Evolutionary conservation across 2,888 invertebrate genomes (phyloP).

Genomic region (Cancer borealis): DNA sequence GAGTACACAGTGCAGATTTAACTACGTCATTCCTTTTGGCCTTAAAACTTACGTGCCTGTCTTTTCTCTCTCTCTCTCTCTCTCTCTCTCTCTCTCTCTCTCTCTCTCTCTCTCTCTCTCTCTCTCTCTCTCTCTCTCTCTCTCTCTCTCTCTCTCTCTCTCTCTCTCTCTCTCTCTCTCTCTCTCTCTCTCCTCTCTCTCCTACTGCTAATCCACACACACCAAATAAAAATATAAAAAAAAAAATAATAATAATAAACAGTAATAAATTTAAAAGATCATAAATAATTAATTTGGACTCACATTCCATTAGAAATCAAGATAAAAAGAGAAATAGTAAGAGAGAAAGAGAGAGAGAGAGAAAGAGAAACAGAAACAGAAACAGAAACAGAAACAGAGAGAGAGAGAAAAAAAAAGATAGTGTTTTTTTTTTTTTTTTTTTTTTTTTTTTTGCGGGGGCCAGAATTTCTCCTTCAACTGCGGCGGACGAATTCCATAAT

Average conservation of each 20-base stretch:
- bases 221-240: neutral
- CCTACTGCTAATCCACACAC: neutral
- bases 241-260: neutral
- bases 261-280: neutral
- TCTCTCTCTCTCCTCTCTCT: no score
- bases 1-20: no score
- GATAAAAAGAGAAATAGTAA: neutral
- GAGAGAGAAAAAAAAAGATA: neutral
- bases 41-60: neutral
- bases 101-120: no score
- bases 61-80: no score
- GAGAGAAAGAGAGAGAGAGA: neutral
- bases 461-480: conserved; percentile 29
- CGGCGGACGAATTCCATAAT: conserved; percentile 26
- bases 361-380: neutral
- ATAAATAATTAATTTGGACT: no score
- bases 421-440: neutral
- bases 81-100: no score
- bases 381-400: neutral
- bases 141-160: no score
- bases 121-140: neutral
- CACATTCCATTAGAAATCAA: neutral
- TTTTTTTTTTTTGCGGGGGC: no score
- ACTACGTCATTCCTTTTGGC: no score
- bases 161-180: no score